phyloP scores from a whole-genome alignment of 1,140 invertebrate genomes.

The Drosophila eugracilis region DNA sequence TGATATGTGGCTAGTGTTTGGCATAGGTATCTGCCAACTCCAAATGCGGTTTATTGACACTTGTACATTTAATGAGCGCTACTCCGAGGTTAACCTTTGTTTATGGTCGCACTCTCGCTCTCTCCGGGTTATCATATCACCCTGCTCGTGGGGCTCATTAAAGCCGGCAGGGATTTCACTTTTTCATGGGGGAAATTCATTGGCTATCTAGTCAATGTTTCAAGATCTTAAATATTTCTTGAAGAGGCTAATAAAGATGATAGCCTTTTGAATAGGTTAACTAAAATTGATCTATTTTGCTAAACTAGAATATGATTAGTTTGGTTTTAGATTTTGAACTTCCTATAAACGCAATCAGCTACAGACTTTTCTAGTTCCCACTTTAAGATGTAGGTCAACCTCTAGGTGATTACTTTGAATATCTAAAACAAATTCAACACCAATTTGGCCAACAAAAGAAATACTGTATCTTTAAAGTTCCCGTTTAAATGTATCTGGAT shows the following conservation, averaged over 20 bases:
- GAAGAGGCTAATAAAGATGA: neutral
- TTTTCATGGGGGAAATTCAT: conserved; percentile 36
- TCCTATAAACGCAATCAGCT: neutral
- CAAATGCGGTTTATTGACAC: conserved; percentile 71
- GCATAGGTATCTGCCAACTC: conserved; percentile 33
- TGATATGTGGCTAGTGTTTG: neutral
- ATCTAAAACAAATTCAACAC: neutral
- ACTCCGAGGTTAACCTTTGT: conserved; percentile 52
- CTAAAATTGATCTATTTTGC: too few relatives aligned
- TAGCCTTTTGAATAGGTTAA: too few relatives aligned
- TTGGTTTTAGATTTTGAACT: neutral
- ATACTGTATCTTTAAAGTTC: neutral
- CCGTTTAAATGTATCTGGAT: neutral
- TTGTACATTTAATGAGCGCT: conserved; percentile 74
- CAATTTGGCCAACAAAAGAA: neutral
- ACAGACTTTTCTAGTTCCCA: neutral
- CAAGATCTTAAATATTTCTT: neutral
- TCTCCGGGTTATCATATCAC: conserved; percentile 30
- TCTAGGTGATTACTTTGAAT: neutral
- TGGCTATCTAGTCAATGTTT: neutral
- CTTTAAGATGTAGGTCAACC: neutral
- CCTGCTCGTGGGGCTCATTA: conserved; percentile 20
- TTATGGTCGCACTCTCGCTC: conserved; percentile 43
- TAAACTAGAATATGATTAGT: too few relatives aligned
- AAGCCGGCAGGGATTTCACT: conserved; percentile 55